Base-by-base conservation (phyloP, 2,888 invertebrate genomes). In the Brachycybe producta region DNA sequence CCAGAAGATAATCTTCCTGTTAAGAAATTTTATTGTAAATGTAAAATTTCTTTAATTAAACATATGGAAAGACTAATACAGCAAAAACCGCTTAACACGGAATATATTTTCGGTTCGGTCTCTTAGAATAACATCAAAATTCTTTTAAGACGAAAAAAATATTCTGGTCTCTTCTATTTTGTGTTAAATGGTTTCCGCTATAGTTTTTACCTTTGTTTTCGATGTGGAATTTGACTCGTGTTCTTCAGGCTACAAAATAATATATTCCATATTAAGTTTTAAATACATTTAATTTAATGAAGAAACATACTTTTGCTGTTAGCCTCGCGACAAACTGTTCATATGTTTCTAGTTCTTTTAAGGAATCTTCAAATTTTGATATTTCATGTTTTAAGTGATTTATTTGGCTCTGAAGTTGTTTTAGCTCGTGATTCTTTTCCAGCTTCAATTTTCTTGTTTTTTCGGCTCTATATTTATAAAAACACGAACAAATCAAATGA, bases 401-500 rank as follows among this genome's bases (percentile, higher is more conserved):
- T 13, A 45, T 34, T 13, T 45, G 45, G 1, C 21, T 34, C 35
- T 45, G 24, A 1, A 45, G 30, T 1, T 26, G 23, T 34, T 45
- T 45, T 17, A 45, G 15, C 34, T 45, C 45, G 19, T 34, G 32
- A 13, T 26, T 45, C 5, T 45, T 45, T 2, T 45, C 45, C 30
- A 45, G 17, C 35, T 45, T 45, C 13, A 28, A n/a, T 34, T 21
- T 30, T 5, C 21, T 34, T 5, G 23, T 23, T 2, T 5, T 34
- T 45, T 45, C 34, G 8, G 45, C 45, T 35, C 45, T 45, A 19
- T 11, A 36, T 36, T 36, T 7, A 7, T n/a, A 8, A 24, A 40
- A 40, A 21, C 4, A 21, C n/a, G 13, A n/a, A 13, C 42, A 23
- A 13, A 3, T 24, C 19, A 11, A 15, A 36, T 11, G n/a, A 15